Evolutionary conservation across 1,140 invertebrate genomes (phyloP), one percentile per base, ranked within the genome.

Genomic region (Chironomus tepperi): DNA sequence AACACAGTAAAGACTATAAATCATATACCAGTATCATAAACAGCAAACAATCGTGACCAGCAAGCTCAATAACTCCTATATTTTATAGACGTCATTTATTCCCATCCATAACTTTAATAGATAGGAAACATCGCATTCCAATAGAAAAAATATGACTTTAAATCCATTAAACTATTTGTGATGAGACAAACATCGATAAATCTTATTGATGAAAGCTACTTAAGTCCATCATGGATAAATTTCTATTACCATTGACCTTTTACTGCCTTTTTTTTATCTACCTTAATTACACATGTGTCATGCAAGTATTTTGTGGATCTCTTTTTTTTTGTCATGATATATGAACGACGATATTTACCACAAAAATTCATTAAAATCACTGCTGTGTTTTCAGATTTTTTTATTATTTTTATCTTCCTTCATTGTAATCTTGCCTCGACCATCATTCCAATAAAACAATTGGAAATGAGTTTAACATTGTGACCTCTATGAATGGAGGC

Each of bases 391-490:
- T 57, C 43, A 47, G 2, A 47, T 57, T 57, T n/a, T 57, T 57
- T 57, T 57, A 12, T 15, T 57, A n/a, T 57, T 57, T 15, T 15
- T n/a, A 12, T 57, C 43, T 47, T 47, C 43, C 10, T 15, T 47
- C 43, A 10, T 47, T 47, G 47, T 15, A 57, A 57, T 57, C 47
- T 34, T 5, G 47, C 47, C n/a, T n/a, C 12, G 12, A 12, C 24
- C 47, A 57, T 57, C 47, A 57, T 57, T 57, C 47, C 47, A 57
- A 57, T 57, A 57, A 57, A 57, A 57, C 47, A 57, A 57, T 57
- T 57, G 10, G 47, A 57, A 57, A 57, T 57, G 12, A 57, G 47
- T 57, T 57, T 57, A 15, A 57, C 47, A 57, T 57, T 57, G n/a
- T 57, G 47, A 57, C 47, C 47, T 57, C 47, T 57, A 57, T 57